phyloP scores from a whole-genome alignment of 1,140 invertebrate species.

The Apocrypta bakeri region DNA sequence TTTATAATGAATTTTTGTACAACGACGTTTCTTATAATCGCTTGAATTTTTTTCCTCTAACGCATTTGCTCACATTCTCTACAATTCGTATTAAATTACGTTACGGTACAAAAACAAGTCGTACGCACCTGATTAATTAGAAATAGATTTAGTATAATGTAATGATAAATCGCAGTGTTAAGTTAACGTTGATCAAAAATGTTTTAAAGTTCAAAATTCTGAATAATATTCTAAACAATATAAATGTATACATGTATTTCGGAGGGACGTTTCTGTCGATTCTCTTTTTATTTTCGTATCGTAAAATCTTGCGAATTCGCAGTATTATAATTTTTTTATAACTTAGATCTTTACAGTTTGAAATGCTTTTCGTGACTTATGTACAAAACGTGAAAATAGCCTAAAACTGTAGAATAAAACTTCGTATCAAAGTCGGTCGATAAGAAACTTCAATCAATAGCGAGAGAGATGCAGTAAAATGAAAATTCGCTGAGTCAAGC shows the following conservation, averaged over 20 bases:
- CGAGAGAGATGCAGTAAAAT: background rate
- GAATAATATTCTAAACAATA: too few species aligned
- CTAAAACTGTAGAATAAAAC: constrained; percentile 43
- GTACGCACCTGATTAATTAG: background rate
- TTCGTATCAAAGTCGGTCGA: constrained; percentile 25
- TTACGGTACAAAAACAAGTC: background rate
- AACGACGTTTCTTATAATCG: constrained; percentile 45
- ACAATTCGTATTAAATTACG: constrained; percentile 38
- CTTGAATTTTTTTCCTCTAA: constrained; percentile 5
- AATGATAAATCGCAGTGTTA: too few species aligned
- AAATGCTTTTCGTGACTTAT: constrained; percentile 20
- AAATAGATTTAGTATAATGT: too few species aligned
- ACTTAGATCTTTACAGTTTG: constrained; percentile 23
- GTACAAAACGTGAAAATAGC: constrained; percentile 44
- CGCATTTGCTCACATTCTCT: constrained; percentile 32
- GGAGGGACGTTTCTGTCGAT: background rate
- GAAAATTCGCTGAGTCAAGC: background rate
- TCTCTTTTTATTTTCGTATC: background rate
- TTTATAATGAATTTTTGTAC: constrained; percentile 51
- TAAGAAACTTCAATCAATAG: background rate
- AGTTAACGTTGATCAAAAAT: too few species aligned
- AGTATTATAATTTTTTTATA: constrained; percentile 8
- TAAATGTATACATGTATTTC: background rate
- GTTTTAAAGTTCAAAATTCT: too few species aligned
- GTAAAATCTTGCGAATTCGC: background rate